phyloP scores from a whole-genome alignment of 2,888 invertebrate genomes.

The Sphaerophoria rueppellii region DNA sequence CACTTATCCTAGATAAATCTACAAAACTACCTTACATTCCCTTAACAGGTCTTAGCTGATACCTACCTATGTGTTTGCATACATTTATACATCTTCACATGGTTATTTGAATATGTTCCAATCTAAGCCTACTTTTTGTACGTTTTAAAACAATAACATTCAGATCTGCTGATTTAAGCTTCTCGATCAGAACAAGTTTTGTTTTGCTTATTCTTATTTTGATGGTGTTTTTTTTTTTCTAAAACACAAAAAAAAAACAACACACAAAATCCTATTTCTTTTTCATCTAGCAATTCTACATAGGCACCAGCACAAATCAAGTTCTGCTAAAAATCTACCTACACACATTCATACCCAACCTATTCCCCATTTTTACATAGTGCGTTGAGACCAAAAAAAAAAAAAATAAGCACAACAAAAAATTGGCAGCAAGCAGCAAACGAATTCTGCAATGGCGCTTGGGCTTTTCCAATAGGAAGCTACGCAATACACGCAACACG shows the following conservation, averaged over 20 bases:
- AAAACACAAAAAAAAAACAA: constrained; percentile 45
- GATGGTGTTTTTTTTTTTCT: constrained; percentile 26
- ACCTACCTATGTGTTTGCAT: no score
- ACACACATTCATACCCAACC: constrained; percentile 30
- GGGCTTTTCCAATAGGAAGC: constrained; percentile 76
- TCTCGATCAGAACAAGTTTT: constrained; percentile 62
- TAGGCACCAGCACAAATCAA: not conserved
- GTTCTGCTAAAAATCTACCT: constrained; percentile 27
- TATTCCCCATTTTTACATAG: constrained; percentile 58
- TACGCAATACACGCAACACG: constrained; percentile 78
- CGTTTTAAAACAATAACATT: constrained; percentile 48
- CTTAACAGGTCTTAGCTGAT: no score
- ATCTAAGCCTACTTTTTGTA: not conserved
- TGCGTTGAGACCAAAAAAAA: constrained; percentile 56
- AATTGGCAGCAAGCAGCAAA: constrained; percentile 72
- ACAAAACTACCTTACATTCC: no score
- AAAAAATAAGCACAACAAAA: constrained; percentile 2
- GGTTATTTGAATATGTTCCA: not conserved
- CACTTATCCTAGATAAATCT: no score
- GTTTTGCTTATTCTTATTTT: constrained; percentile 47
- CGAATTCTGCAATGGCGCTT: constrained; percentile 78
- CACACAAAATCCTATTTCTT: constrained; percentile 4
- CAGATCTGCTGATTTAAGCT: constrained; percentile 31
- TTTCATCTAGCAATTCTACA: not conserved
- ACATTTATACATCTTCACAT: not conserved